Conservation (phyloP, 2,888 invertebrate genomes). For the Caenorhabditis macrosperma region DNA sequence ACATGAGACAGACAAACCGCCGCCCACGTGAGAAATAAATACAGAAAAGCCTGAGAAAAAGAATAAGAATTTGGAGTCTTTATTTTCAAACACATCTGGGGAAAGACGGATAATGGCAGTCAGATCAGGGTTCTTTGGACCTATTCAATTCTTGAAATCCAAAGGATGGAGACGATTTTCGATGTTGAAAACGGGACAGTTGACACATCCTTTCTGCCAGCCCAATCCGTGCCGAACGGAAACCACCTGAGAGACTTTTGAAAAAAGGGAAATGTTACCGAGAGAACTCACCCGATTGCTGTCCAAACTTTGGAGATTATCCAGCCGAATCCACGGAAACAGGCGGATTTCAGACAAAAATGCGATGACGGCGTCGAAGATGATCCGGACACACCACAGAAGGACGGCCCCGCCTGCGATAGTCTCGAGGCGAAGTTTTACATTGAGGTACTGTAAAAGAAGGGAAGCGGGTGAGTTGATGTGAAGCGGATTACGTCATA, state of each 20-base stretch:
- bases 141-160: constrained; percentile 72
- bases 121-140: neutral
- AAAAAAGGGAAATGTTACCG: neutral
- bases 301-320: constrained; percentile 52
- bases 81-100: constrained; percentile 33
- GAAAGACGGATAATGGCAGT: constrained; percentile 49
- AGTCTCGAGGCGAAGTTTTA: constrained; percentile 66
- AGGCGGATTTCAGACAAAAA: constrained; percentile 66
- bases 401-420: constrained; percentile 70
- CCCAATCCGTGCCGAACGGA: constrained; percentile 60
- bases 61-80: neutral
- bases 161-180: constrained; percentile 68
- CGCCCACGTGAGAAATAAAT: constrained; percentile 30
- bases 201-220: constrained; percentile 68
- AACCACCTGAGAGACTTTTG: constrained; percentile 38
- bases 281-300: constrained; percentile 48
- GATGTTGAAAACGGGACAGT: constrained; percentile 70
- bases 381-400: constrained; percentile 71
- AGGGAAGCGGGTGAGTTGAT: too few relatives aligned
- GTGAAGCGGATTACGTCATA: constrained; percentile 65
- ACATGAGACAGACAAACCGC: constrained; percentile 29
- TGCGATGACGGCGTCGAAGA: constrained; percentile 68
- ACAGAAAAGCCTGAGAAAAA: constrained; percentile 35
- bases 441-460: constrained; percentile 67
- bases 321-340: constrained; percentile 64